A percentile compares a stretch with the other conserved stretches of the same genome.
These are phyloP conservation scores for Argyresthia albistria DNA, from an alignment of 2,888 invertebrate species.

Conservation along the genomic window DNA sequence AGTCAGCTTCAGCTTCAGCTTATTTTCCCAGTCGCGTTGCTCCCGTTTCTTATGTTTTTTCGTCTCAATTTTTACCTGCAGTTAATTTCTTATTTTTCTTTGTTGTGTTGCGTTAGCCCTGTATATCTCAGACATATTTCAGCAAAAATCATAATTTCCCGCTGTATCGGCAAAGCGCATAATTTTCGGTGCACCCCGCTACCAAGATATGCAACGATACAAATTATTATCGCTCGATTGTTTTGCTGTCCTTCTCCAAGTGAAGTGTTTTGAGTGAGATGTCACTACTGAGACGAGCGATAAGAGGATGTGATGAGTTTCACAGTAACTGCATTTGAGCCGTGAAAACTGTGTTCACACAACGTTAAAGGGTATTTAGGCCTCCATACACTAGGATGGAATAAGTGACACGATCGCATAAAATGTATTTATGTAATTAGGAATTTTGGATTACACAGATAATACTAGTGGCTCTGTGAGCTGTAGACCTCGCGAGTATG, in stretches of 20 bases:
- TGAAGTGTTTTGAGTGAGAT: background rate
- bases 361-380: background rate
- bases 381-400: background rate
- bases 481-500: too few species aligned
- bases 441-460: background rate
- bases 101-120: background rate
- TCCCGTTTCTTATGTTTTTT: background rate
- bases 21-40: too few species aligned
- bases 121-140: background rate
- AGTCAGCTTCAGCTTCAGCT: too few species aligned
- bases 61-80: background rate
- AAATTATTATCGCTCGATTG: background rate
- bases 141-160: background rate
- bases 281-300: background rate
- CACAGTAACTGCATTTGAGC: background rate
- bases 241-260: background rate
- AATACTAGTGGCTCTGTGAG: too few species aligned
- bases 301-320: background rate
- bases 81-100: too few species aligned
- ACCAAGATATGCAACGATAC: background rate
- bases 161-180: background rate
- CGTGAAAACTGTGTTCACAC: background rate
- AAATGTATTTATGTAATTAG: too few species aligned
- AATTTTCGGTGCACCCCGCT: background rate
- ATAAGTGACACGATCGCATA: background rate